Conservation (phyloP, 2,113 vertebrate genomes). For the Athene noctua region DNA sequence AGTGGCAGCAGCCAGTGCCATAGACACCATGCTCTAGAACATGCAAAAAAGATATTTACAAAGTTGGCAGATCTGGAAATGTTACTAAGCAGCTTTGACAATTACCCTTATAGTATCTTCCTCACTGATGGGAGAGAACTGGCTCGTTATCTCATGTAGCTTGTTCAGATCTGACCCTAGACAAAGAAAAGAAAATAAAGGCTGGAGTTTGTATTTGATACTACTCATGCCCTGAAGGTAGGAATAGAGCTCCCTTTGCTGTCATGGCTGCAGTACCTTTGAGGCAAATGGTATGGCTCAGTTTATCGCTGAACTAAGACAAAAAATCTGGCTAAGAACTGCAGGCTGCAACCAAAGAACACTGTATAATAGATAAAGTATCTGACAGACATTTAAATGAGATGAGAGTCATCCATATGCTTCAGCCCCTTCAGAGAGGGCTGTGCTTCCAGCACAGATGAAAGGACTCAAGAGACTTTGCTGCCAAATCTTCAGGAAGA, state of each 20-base stretch:
- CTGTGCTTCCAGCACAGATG: neutral
- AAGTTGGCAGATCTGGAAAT: neutral
- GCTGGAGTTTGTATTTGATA: neutral
- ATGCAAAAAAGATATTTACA: neutral
- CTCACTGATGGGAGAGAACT: neutral
- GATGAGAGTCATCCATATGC: neutral
- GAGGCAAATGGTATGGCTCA: neutral
- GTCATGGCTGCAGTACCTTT: neutral
- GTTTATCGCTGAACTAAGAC: neutral
- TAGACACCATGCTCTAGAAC: neutral
- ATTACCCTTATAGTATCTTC: neutral
- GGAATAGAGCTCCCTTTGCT: neutral
- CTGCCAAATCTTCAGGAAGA: neutral
- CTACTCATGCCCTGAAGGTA: neutral
- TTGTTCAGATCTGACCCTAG: neutral
- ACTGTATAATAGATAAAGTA: neutral
- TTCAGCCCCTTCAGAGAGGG: rapidly evolving
- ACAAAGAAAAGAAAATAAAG: neutral
- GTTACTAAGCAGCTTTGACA: neutral
- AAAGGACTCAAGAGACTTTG: neutral
- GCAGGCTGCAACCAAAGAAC: neutral
- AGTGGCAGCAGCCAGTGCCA: neutral
- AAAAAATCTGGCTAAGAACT: neutral
- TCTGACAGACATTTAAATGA: neutral
- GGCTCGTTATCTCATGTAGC: neutral